Base-by-base conservation (phyloP, 2,888 invertebrate species). In the Archips xylosteana region DNA sequence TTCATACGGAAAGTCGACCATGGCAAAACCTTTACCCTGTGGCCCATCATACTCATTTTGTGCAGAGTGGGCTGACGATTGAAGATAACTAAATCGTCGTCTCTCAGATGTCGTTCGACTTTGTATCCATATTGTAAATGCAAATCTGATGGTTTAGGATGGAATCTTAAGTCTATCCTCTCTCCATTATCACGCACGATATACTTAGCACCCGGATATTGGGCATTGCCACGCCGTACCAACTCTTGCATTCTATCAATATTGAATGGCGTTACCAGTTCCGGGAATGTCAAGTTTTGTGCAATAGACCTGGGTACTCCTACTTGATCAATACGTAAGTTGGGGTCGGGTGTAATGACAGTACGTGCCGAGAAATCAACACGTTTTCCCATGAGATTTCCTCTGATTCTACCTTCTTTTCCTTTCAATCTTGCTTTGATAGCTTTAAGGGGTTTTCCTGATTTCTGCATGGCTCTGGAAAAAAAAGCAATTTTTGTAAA, bases 1-100 rank as follows among this genome's bases (percentile, higher is more conserved):
- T 99, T 99, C 97, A 99, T 98, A 75, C 99, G 97, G 94, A 99
- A 99, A 77, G 99, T 99, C 62, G 99, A 99, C 99, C 99, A 99
- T 0, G 99, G 99, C 74, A 99, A 94, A 9, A 99, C 99, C 90
- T 98, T 98, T 0, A 98, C 98, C 83, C 98, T 96, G 94, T 99
- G 99, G 77, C 99, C 99, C 99, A 99, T 99, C 99, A 99, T 99
- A 97, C 98, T 98, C 99, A 99, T 99, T 94, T 99, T 99, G 94
- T 99, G 99, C 5, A 99, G 96, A 2, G 99, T 99, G 0, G 99
- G 99, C 89, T 99, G 99, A 78, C 99, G 97, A 94, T 99, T 99
- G 96, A 99, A 99, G 79, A 99, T 99, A 23, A 99, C 98, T 77
- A 99, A 95, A 93, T 99, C 99, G 75, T 99, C 99, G 89, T 99